Base-by-base conservation (phyloP, 1,140 invertebrate species). In the Panagrolaimus sp. region DNA sequence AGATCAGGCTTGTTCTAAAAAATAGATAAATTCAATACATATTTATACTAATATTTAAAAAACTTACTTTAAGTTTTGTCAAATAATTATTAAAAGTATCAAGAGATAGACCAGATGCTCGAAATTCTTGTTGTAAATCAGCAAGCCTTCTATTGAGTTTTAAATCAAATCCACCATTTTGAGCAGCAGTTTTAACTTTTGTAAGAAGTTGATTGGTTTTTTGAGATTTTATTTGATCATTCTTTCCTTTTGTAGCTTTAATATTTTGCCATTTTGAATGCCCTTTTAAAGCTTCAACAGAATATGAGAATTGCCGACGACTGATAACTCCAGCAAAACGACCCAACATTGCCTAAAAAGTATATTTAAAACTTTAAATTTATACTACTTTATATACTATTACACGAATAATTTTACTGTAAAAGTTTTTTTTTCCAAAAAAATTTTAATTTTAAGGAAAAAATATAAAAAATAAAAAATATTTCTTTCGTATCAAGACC, bases 241-340 rank as follows among this genome's bases (percentile, higher is more conserved):
- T 79, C 55, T 83, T 83, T 17, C 70, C 75, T 63, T 82, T 82
- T 52, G 67, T 70, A 14, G 69, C 71, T 52, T 81, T 71, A 64
- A 82, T 81, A 65, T 81, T 81, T 65, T 82, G 79, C 80, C 80
- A 82, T 68, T 82, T 77, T 12, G 81, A 83, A 71, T 82, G 80
- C 9, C 80, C 80, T 62, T 82, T 82, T 4, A 26, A 24, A 15
- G 48, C 24, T 17, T 28, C 28, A n/a, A 48, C 69, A 3, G 71
- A 63, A 21, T 44, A 10, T 46, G 44, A 65, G 21, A 46, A 24
- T 28, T 45, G 43, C 21, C 44, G 44, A 28, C 62, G 44, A 45
- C 26, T 43, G 26, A 46, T 32, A 2, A 38, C 43, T 43, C 28
- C 28, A 48, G 38, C 43, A 68, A n/a, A 38, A 38, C 32, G 32